Evolutionary conservation across 2,797 vertebrate genomes (phyloP).

Genomic region (Coendou prehensilis): DNA sequence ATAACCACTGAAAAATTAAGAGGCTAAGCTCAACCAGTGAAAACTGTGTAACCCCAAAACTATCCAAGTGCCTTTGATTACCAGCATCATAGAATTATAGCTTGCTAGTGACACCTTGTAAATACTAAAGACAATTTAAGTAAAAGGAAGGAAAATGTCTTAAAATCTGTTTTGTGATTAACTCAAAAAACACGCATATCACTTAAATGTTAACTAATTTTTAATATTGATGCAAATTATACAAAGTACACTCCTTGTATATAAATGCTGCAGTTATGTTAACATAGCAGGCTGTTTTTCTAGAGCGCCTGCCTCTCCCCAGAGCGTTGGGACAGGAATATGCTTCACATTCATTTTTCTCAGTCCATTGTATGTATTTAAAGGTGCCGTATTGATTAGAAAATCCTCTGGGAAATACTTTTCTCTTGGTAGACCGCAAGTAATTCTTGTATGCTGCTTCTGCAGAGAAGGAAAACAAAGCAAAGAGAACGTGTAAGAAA

Average conservation of each 20-base stretch:
- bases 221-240: background rate
- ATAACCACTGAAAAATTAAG: background rate
- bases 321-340: background rate
- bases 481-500: background rate
- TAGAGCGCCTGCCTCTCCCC: background rate
- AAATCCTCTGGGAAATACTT: background rate
- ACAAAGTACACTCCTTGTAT: background rate
- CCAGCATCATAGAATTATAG: background rate
- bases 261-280: background rate
- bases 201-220: background rate
- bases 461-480: constrained; percentile 27
- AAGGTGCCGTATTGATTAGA: background rate
- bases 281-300: background rate
- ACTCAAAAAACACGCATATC: background rate
- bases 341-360: background rate
- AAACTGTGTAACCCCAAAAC: background rate
- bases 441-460: background rate
- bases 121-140: background rate
- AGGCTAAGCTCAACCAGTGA: background rate
- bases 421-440: background rate
- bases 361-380: background rate
- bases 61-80: background rate
- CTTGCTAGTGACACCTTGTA: background rate
- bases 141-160: background rate
- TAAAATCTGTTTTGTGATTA: background rate